Evolutionary conservation across 1,140 invertebrate genomes (phyloP).

Genomic region (Tyrophagus putrescentiae): DNA sequence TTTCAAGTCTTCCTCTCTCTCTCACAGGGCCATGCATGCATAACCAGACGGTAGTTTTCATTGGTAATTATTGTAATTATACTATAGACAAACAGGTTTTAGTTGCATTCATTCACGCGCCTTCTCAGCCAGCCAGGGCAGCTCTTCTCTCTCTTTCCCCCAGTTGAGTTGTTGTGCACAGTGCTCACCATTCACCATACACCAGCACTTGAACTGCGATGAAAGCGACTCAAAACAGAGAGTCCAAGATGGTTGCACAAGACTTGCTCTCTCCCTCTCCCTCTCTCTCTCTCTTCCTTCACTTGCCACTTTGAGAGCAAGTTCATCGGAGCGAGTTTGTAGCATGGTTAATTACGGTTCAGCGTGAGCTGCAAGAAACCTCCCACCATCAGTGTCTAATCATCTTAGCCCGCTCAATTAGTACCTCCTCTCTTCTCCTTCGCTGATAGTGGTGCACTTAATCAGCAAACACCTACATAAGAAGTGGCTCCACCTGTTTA

Average conservation of each 20-base stretch:
- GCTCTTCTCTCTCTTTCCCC: too few relatives aligned
- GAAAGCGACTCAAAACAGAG: too few relatives aligned
- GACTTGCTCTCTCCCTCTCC: too few relatives aligned
- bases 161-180: too few relatives aligned
- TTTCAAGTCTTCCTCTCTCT: background rate
- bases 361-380: background rate
- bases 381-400: background rate
- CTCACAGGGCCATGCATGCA: background rate
- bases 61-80: conserved; percentile 15
- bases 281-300: too few relatives aligned
- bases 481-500: conserved; percentile 9
- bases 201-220: too few relatives aligned
- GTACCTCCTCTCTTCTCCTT: background rate
- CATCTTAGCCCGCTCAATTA: conserved; percentile 7
- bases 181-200: too few relatives aligned
- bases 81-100: conserved; percentile 13
- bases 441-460: background rate
- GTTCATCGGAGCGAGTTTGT: too few relatives aligned
- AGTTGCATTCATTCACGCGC: too few relatives aligned
- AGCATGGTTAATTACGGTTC: conserved; percentile 9
- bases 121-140: too few relatives aligned
- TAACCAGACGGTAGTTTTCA: conserved; percentile 15
- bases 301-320: too few relatives aligned
- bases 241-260: too few relatives aligned
- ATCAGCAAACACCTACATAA: conserved; percentile 1